phyloP scores from a whole-genome alignment of 2,888 invertebrate genomes.

The Clusia tigrina region DNA sequence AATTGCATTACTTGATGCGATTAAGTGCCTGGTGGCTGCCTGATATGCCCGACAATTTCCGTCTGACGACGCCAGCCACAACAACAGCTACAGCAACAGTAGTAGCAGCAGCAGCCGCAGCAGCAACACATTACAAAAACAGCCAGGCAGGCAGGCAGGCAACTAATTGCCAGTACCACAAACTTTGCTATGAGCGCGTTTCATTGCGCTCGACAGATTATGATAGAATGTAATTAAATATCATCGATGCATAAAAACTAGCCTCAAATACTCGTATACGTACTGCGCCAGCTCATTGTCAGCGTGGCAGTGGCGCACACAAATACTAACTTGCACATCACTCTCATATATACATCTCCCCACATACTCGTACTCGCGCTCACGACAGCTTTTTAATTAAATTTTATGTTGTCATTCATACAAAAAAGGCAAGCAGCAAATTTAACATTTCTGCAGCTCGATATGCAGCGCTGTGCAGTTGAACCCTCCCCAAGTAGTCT shows the following conservation, averaged over 20 bases:
- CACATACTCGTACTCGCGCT: conserved; percentile 9
- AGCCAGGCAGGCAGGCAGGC: too few species aligned
- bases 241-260: conserved; percentile 53
- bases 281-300: neutral
- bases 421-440: neutral
- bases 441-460: neutral
- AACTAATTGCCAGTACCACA: conserved; percentile 33
- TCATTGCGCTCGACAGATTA: conserved; percentile 43
- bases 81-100: conserved; percentile 12
- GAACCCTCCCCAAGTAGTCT: neutral
- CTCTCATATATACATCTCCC: conserved; percentile 8
- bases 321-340: neutral
- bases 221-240: conserved; percentile 56
- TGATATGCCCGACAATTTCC: conserved; percentile 7
- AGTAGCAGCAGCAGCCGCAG: conserved; percentile 13
- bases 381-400: conserved; percentile 31
- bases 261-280: conserved; percentile 16
- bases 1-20: conserved; percentile 21
- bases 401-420: neutral
- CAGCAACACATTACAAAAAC: too few species aligned
- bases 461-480: neutral
- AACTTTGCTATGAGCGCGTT: conserved; percentile 38
- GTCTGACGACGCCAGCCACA: neutral
- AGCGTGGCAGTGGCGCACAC: neutral
- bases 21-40: conserved; percentile 12